These are phyloP conservation scores for Campodea augens DNA, from an alignment of 1,140 invertebrate species.

Conservation along the genomic window DNA sequence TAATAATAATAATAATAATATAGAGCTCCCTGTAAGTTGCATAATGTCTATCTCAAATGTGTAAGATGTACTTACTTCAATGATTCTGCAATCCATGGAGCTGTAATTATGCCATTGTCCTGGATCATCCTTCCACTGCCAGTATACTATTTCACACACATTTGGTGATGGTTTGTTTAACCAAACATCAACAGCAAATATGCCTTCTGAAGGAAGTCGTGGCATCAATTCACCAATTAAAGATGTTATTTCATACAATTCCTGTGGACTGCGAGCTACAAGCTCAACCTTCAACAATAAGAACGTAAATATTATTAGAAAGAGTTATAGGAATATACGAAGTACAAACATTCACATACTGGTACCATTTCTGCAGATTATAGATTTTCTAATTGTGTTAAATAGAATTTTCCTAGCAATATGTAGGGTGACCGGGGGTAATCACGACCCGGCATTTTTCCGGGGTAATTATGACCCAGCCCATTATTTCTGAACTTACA, in stretches of 20 bases:
- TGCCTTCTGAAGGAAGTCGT: slow-evolving; percentile 73
- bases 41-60: background rate
- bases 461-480: no score
- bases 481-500: no score
- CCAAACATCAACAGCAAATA: slow-evolving; percentile 78
- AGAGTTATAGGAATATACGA: no score
- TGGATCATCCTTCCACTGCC: slow-evolving; percentile 87
- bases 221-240: slow-evolving; percentile 93
- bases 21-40: no score
- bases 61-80: slow-evolving; percentile 48
- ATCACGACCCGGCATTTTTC: no score
- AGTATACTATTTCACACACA: slow-evolving; percentile 57
- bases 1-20: slow-evolving; percentile 1
- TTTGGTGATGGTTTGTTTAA: slow-evolving; percentile 48
- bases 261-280: slow-evolving; percentile 74
- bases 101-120: slow-evolving; percentile 52
- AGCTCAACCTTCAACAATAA: slow-evolving; percentile 45
- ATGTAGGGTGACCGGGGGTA: no score
- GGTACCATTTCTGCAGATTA: no score
- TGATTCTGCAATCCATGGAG: slow-evolving; percentile 51
- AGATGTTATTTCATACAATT: slow-evolving; percentile 89
- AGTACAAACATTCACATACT: no score
- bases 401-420: no score
- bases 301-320: slow-evolving; percentile 6
- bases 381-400: no score